These are phyloP conservation scores for Rhagophthalmus giganteus DNA, from an alignment of 2,888 invertebrate species.

Conservation along the genomic window DNA sequence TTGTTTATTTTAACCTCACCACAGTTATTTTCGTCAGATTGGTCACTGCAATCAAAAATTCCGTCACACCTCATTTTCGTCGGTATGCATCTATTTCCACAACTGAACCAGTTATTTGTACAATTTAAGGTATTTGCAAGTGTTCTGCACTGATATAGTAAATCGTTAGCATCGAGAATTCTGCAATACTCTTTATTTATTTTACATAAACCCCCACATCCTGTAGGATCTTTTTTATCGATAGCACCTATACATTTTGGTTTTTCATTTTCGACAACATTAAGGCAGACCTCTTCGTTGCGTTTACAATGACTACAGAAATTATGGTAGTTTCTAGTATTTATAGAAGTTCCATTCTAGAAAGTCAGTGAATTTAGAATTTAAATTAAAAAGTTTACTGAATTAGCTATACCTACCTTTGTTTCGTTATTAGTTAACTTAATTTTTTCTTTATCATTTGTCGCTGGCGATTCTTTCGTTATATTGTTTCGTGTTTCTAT, in stretches of 20 bases:
- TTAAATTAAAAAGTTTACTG: not conserved
- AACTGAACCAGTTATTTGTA: conserved; percentile 68
- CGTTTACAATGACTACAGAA: not conserved
- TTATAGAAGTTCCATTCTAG: too few species aligned
- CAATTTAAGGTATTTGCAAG: conserved; percentile 63
- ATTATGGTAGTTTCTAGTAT: not conserved
- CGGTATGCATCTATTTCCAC: conserved; percentile 72
- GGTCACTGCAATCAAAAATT: conserved; percentile 72
- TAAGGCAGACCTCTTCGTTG: conserved; percentile 45
- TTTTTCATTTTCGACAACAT: conserved; percentile 40
- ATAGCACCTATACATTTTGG: conserved; percentile 45
- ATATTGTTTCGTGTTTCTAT: not conserved
- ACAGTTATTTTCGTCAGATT: conserved; percentile 74
- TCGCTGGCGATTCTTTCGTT: not conserved
- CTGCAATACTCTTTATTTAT: conserved; percentile 68
- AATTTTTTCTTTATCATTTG: not conserved
- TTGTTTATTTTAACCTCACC: too few species aligned
- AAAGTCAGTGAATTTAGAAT: not conserved
- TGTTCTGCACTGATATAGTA: conserved; percentile 61
- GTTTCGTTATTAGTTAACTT: not conserved
- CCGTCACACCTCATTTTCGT: conserved; percentile 70
- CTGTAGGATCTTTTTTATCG: conserved; percentile 54
- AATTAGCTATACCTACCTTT: not conserved
- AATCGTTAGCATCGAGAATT: conserved; percentile 59
- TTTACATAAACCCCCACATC: conserved; percentile 68